phyloP scores from a whole-genome alignment of 2,888 invertebrate species.

The Nemapogon koenigi region DNA sequence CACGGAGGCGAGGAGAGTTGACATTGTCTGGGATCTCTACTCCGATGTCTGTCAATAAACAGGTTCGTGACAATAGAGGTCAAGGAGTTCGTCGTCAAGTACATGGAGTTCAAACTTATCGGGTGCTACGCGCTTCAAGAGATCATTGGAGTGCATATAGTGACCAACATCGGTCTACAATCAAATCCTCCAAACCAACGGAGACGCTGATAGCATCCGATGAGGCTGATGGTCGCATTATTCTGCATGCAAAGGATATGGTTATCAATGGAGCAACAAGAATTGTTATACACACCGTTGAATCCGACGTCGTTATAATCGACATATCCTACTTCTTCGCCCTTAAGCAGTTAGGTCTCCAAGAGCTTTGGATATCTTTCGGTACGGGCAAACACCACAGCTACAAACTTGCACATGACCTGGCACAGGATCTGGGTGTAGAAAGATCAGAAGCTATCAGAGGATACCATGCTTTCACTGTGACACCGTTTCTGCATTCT shows the following conservation, averaged over 20 bases:
- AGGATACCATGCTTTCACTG: constrained; percentile 10
- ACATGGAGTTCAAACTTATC: constrained; percentile 9
- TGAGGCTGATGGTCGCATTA: constrained; percentile 6
- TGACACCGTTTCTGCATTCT: constrained; percentile 10
- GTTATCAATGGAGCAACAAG: constrained; percentile 13
- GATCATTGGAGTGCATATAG: constrained; percentile 8
- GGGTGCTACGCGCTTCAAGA: neutral
- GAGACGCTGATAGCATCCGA: constrained; percentile 10
- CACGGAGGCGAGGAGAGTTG: constrained; percentile 11
- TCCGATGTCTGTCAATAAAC: constrained; percentile 6
- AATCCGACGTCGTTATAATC: constrained; percentile 12
- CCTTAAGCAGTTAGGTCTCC: constrained; percentile 11
- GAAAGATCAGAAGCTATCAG: constrained; percentile 12
- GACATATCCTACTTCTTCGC: constrained; percentile 11
- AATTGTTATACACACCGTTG: constrained; percentile 11
- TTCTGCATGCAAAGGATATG: constrained; percentile 12
- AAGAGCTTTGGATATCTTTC: constrained; percentile 12
- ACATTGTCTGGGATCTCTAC: constrained; percentile 11
- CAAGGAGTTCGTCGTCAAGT: constrained; percentile 7
- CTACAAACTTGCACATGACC: constrained; percentile 12
- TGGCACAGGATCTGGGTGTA: constrained; percentile 12
- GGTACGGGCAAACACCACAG: constrained; percentile 9
- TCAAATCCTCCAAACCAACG: constrained; percentile 10
- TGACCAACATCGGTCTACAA: constrained; percentile 9
- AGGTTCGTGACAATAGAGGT: constrained; percentile 7